These are phyloP conservation scores for Drosophila varians DNA, from an alignment of 1,140 invertebrate genomes.

Conservation along the genomic window DNA sequence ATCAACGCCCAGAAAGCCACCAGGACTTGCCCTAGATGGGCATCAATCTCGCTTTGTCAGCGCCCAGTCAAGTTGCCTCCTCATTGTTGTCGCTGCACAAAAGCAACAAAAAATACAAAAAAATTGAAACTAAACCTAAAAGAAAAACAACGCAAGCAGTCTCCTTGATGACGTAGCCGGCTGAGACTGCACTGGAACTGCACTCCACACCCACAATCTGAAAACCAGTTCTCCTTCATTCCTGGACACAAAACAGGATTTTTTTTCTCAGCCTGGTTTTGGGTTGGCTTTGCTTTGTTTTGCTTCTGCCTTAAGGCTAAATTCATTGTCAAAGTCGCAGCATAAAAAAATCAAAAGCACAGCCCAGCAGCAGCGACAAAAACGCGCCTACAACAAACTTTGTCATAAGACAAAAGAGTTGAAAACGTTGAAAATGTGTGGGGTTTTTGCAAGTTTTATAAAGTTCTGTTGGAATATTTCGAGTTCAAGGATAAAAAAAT, in stretches of 20 bases:
- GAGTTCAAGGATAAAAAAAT: not conserved
- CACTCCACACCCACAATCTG: constrained; percentile 61
- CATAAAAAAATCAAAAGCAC: constrained; percentile 33
- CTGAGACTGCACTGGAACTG: constrained; percentile 35
- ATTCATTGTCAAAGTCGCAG: constrained; percentile 79
- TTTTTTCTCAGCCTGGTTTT: constrained; percentile 27
- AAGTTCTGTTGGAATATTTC: not conserved
- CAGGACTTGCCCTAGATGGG: constrained; percentile 53
- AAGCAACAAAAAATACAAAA: constrained; percentile 1
- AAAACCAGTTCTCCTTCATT: constrained; percentile 69
- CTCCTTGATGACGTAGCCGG: constrained; percentile 67
- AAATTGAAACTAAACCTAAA: not conserved
- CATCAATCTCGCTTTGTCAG: constrained; percentile 77
- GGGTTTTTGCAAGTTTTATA: constrained; percentile 21
- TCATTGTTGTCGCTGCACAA: constrained; percentile 61
- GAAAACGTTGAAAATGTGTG: constrained; percentile 69
- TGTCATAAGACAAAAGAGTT: constrained; percentile 80
- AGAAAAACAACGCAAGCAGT: constrained; percentile 35
- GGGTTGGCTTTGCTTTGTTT: constrained; percentile 36
- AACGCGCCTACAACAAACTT: constrained; percentile 74
- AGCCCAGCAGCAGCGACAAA: constrained; percentile 18
- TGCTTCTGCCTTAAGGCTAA: constrained; percentile 68
- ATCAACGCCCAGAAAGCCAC: constrained; percentile 49
- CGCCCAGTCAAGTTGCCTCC: constrained; percentile 67
- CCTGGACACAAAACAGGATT: constrained; percentile 69